Evolutionary conservation across 1,140 invertebrate genomes (phyloP), one percentile per base, ranked within the genome.

Genomic region (Macrotrachela quadricornifera): DNA sequence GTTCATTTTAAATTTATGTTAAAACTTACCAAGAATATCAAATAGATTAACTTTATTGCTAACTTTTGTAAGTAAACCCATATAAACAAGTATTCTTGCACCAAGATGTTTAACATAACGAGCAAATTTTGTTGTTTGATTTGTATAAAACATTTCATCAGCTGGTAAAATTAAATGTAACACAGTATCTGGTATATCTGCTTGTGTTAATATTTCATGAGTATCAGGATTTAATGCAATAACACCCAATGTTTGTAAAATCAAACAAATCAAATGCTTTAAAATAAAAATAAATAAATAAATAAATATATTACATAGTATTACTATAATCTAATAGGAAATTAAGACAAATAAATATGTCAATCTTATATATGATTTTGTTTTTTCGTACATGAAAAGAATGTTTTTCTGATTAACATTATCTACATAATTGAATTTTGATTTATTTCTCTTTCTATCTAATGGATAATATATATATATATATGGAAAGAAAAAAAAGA

Each of bases 61-160:
- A 11, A 76, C 65, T 54, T 71, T 63, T 50, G 74, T 69, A 21
- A 74, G 68, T 38, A 73, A 61, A n/a, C 75, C 75, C 60, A 77
- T 64, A 60, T 76, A 76, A 30, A 80, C 77, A 4, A 80, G 69
- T 15, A 78, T 75, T 52, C 78, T 62, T 4, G 79, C 77, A 0
- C 78, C 78, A 60, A 80, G 78, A 63, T 80, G 77, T 61, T 80
- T 80, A 36, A 80, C 79, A 61, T 74, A 80, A 48, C 74, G 72
- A 16, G 78, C 77, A 62, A 79, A 80, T 58, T 78, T 76, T 39
- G 78, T 80, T 57, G 74, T 78, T 62, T 80, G 78, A 62, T 79
- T 79, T 41, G 78, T 80, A 67, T 80, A 80, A 66, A 79, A 80
- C 76, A 78, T 79, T 61, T 80, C 79, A 62, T 80, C 79, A 0